These are phyloP conservation scores for Archegozetes longisetosus DNA, from an alignment of 1,140 invertebrate species.

Conservation along the genomic window DNA sequence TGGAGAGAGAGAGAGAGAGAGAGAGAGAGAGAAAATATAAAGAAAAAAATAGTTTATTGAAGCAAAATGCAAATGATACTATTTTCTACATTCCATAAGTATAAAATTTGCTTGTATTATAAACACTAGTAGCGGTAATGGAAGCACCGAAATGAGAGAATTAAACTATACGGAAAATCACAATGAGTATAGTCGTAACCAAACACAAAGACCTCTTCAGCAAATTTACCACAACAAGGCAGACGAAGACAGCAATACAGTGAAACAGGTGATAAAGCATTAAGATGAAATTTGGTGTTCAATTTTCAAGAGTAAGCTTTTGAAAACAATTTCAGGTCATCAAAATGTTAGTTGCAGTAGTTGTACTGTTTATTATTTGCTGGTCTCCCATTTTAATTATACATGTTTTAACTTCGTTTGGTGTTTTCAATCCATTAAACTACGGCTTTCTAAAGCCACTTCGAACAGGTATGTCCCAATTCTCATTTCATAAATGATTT, in stretches of 20 bases:
- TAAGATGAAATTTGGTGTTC: not conserved
- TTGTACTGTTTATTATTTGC: conserved; percentile 47
- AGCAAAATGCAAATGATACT: too few species aligned
- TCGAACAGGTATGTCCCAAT: conserved; percentile 28
- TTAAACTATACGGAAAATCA: not conserved
- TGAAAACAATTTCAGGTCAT: conserved; percentile 37
- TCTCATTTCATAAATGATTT: not conserved
- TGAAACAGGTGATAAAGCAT: conserved; percentile 20
- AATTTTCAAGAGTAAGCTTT: not conserved
- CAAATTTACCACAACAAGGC: conserved; percentile 13
- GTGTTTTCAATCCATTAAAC: conserved; percentile 35
- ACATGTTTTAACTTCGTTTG: conserved; percentile 43
- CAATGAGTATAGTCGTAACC: not conserved
- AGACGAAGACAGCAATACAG: conserved; percentile 21
- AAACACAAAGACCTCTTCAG: not conserved
- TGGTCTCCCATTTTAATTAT: conserved; percentile 48
- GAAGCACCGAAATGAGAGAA: not conserved
- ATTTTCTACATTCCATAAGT: too few species aligned
- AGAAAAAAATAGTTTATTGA: too few species aligned
- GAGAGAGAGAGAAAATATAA: too few species aligned
- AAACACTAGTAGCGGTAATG: too few species aligned
- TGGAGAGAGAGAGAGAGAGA: too few species aligned
- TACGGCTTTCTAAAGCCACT: conserved; percentile 41
- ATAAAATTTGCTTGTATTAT: too few species aligned
- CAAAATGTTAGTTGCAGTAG: conserved; percentile 51